phyloP scores from a whole-genome alignment of 2,113 vertebrate species.

The Paramormyrops kingsleyae region DNA sequence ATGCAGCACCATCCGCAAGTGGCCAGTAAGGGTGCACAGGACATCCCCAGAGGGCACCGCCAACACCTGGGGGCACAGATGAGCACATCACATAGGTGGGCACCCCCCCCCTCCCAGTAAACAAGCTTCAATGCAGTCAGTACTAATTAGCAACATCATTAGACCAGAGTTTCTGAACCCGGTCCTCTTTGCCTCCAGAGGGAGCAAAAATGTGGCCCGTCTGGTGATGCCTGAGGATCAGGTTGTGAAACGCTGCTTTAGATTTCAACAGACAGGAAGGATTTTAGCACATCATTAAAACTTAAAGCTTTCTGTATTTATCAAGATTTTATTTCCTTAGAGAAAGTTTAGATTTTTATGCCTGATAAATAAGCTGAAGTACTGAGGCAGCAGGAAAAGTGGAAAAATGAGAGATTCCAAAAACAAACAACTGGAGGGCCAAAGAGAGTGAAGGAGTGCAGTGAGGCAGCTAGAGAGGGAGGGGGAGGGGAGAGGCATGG shows the following conservation, averaged over 20 bases:
- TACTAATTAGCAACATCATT: neutral
- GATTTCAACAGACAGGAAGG: neutral
- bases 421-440: neutral
- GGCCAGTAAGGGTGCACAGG: slow-evolving; percentile 57
- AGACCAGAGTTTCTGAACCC: neutral
- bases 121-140: neutral
- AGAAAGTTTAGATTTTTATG: neutral
- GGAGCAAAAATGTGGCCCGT: neutral
- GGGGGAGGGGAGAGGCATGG: slow-evolving; percentile 1
- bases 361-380: neutral
- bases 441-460: neutral
- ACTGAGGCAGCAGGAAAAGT: neutral
- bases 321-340: neutral
- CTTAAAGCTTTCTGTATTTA: neutral
- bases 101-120: neutral
- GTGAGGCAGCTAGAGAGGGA: neutral
- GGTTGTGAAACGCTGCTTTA: neutral
- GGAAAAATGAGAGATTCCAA: neutral
- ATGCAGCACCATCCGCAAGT: slow-evolving; percentile 70
- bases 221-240: neutral
- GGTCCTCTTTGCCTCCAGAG: neutral
- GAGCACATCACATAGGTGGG: neutral
- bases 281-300: neutral
- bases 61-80: slow-evolving; percentile 65
- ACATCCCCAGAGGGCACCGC: slow-evolving; percentile 66